phyloP scores from a whole-genome alignment of 2,797 vertebrate genomes.

The Cirrhinus mrigala region DNA sequence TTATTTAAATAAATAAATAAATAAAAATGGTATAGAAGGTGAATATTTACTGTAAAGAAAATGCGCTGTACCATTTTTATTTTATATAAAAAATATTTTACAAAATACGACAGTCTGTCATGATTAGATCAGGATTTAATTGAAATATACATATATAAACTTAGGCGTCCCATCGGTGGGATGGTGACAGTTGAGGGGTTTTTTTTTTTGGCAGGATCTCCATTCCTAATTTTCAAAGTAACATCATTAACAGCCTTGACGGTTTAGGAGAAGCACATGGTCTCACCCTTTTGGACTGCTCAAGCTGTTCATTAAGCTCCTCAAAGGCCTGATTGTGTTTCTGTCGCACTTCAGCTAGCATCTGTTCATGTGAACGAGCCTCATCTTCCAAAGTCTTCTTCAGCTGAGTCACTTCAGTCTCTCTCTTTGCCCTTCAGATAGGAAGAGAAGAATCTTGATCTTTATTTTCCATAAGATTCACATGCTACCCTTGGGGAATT shows the following conservation, averaged over 20 bases:
- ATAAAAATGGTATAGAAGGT: too few species aligned
- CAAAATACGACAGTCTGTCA: too few species aligned
- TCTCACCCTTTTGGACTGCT: slow-evolving; percentile 91
- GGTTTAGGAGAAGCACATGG: neutral
- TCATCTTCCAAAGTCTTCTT: slow-evolving; percentile 94
- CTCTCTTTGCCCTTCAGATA: slow-evolving; percentile 85
- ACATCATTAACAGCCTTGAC: neutral
- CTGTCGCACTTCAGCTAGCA: slow-evolving; percentile 91
- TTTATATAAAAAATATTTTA: too few species aligned
- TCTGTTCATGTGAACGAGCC: slow-evolving; percentile 87
- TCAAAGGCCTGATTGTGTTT: slow-evolving; percentile 95
- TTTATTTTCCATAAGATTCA: neutral
- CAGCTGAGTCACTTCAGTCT: slow-evolving; percentile 90
- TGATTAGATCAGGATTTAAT: too few species aligned
- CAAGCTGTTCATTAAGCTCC: slow-evolving; percentile 93
- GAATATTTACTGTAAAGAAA: too few species aligned
- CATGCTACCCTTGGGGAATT: neutral
- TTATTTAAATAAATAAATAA: too few species aligned
- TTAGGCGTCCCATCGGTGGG: too few species aligned
- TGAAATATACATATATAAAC: too few species aligned
- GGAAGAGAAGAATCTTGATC: neutral
- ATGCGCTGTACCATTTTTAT: too few species aligned
- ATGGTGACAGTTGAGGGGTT: too few species aligned
- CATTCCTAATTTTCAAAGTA: neutral
- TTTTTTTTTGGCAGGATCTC: too few species aligned